phyloP scores from a whole-genome alignment of 2,797 vertebrate genomes.

The Oreortyx pictus region DNA sequence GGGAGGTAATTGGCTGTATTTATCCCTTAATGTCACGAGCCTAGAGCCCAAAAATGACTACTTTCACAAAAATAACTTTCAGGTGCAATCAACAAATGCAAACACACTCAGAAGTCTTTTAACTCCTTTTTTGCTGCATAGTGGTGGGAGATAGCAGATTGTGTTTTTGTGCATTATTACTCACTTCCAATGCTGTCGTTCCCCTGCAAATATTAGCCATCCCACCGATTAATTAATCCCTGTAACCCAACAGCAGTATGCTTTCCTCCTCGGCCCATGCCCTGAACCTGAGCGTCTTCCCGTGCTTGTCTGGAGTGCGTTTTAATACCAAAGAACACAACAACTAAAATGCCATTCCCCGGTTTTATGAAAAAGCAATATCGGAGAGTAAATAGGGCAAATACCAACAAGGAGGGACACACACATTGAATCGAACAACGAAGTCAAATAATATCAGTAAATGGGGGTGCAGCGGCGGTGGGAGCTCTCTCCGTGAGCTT shows the following conservation, averaged over 20 bases:
- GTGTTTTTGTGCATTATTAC: not conserved
- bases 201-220: constrained; percentile 54
- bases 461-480: constrained; percentile 40
- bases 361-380: constrained; percentile 94
- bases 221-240: constrained; percentile 67
- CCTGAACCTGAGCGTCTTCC: constrained; percentile 88
- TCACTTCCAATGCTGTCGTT: not conserved
- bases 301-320: constrained; percentile 86
- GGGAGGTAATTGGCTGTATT: fast-evolving
- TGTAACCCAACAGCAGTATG: constrained; percentile 83
- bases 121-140: not conserved
- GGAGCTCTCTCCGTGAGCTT: constrained; percentile 33
- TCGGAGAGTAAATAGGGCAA: constrained; percentile 98
- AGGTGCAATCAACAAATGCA: not conserved
- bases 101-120: not conserved
- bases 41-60: not conserved
- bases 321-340: constrained; percentile 94
- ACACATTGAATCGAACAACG: constrained; percentile 87
- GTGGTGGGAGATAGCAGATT: not conserved
- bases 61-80: not conserved
- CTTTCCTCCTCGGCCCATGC: constrained; percentile 88
- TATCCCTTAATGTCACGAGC: fast-evolving
- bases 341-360: constrained; percentile 95
- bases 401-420: constrained; percentile 94
- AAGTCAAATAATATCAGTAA: constrained; percentile 80